Percentiles rank a stretch among this genome's conserved stretches.
These are phyloP conservation scores for Corythoichthys haematopterus DNA, from an alignment of 2,113 vertebrate species.

Conservation along the genomic window DNA sequence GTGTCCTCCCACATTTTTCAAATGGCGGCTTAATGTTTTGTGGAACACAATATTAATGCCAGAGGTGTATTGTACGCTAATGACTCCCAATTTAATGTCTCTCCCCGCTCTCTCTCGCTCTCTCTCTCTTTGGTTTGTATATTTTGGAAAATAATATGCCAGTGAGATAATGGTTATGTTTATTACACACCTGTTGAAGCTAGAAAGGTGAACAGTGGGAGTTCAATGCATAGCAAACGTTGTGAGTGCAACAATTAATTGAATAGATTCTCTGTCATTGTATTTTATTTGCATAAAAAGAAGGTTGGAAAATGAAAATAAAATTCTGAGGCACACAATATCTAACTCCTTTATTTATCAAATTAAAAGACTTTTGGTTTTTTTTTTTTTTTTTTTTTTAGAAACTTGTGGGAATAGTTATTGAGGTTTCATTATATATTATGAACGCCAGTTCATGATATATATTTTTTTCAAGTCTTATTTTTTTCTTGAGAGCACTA, in stretches of 20 bases:
- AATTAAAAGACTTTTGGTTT: not conserved
- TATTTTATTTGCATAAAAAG: not conserved
- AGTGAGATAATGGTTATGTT: conserved; percentile 8
- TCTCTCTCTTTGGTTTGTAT: not conserved
- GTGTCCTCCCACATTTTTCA: conserved; percentile 33
- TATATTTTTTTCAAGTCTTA: too few relatives aligned
- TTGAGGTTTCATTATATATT: not conserved
- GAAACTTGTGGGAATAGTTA: not conserved
- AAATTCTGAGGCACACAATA: not conserved
- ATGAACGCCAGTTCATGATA: not conserved
- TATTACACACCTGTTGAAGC: conserved; percentile 18
- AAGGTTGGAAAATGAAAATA: not conserved
- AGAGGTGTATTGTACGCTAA: conserved; percentile 37
- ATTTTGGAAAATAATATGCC: conserved; percentile 9
- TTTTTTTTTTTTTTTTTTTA: not conserved
- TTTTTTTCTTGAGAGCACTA: too few relatives aligned
- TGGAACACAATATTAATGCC: conserved; percentile 32
- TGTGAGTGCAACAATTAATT: conserved; percentile 9
- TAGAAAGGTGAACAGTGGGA: conserved; percentile 11
- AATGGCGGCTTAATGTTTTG: conserved; percentile 44
- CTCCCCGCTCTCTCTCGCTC: conserved; percentile 18
- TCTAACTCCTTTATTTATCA: not conserved
- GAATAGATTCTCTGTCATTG: not conserved
- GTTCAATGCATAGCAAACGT: conserved; percentile 20
- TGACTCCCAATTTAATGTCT: conserved; percentile 47